Evolutionary conservation across 2,797 vertebrate genomes (phyloP).

Genomic region (Coregonus suidteri): DNA sequence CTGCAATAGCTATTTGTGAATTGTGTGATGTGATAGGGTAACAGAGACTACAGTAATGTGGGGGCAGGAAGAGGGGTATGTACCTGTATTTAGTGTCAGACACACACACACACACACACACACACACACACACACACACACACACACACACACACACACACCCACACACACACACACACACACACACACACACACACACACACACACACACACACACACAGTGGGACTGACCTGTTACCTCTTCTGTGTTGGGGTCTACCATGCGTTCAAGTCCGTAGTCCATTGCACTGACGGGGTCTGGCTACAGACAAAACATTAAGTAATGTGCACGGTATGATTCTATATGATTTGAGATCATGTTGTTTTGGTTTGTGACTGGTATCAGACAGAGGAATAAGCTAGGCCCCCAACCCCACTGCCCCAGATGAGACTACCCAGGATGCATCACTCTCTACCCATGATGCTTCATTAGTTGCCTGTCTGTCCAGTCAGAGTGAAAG

Average conservation of each 20-base stretch:
- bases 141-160: neutral
- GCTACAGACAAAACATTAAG: constrained; percentile 67
- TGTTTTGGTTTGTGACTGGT: neutral
- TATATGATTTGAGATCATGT: neutral
- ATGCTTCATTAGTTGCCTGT: neutral
- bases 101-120: too few relatives aligned
- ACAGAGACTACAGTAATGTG: constrained; percentile 13
- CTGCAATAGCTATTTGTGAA: too few relatives aligned
- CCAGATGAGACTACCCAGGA: neutral
- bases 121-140: too few relatives aligned
- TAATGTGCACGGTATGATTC: neutral
- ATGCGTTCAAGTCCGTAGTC: constrained; percentile 88
- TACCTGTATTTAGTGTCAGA: constrained; percentile 22
- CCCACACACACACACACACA: too few relatives aligned
- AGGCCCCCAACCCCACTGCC: too few relatives aligned
- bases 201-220: neutral
- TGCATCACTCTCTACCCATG: neutral
- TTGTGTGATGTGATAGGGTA: constrained; percentile 1
- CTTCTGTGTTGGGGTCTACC: constrained; percentile 82
- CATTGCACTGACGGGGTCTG: constrained; percentile 84
- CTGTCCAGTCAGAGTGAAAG: constrained; percentile 1
- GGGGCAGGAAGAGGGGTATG: constrained; percentile 8
- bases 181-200: neutral
- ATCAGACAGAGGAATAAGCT: neutral
- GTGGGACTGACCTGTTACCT: constrained; percentile 90